Conservation (phyloP, 2,888 invertebrate species). For the Vesta saturnalis region DNA sequence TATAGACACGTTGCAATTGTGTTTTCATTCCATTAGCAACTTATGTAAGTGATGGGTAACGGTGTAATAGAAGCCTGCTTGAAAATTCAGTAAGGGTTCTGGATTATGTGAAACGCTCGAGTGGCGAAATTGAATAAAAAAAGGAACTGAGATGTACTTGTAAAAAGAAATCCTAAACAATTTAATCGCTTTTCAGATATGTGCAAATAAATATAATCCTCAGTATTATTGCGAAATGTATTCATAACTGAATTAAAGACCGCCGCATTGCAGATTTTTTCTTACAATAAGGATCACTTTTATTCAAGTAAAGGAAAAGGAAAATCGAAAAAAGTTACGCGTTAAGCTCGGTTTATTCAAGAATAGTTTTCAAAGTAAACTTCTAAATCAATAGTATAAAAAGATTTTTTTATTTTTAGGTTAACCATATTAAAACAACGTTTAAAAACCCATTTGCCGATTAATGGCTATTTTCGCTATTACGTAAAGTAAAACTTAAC, state of each 20-base stretch:
- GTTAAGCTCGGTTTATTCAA: too few species aligned
- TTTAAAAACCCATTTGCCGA: not conserved
- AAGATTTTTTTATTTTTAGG: not conserved
- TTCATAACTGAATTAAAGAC: too few species aligned
- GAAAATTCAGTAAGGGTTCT: constrained; percentile 15
- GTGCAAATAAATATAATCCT: too few species aligned
- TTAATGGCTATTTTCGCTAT: too few species aligned
- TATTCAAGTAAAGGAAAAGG: too few species aligned
- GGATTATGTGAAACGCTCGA: constrained; percentile 20
- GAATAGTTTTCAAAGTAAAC: not conserved
- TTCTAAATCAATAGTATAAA: not conserved
- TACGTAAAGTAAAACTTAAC: too few species aligned
- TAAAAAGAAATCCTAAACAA: constrained; percentile 12
- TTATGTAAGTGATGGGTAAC: constrained; percentile 18
- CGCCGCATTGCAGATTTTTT: too few species aligned
- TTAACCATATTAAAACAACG: not conserved
- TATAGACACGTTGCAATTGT: constrained; percentile 30
- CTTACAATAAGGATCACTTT: too few species aligned
- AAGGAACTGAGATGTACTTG: constrained; percentile 17
- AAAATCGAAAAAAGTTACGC: too few species aligned
- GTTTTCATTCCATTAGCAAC: constrained; percentile 31
- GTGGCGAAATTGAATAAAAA: constrained; percentile 27
- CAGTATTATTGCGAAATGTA: too few species aligned
- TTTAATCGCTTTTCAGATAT: constrained; percentile 10
- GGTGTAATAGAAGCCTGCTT: constrained; percentile 16